Evolutionary conservation across 1,140 invertebrate species (phyloP), one percentile per base, ranked within the genome.

Genomic region (Tetragonula clypearis): DNA sequence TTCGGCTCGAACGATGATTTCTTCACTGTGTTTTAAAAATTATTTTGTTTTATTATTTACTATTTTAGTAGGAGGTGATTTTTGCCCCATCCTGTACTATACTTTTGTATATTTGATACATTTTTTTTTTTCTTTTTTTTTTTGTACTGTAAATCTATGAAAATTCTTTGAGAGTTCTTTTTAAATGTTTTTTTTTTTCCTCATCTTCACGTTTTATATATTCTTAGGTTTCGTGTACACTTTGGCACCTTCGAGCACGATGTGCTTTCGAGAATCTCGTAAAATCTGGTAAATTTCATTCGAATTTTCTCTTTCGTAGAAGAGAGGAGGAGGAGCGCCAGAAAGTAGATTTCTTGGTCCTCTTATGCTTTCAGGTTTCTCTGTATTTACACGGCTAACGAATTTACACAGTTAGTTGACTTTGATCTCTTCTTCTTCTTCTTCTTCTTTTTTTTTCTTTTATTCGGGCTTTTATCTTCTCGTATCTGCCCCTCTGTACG

Each of bases 301-400:
- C n/a, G 15, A 19, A 73, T 53, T n/a, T 73, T 49, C 35, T 35
- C 2, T 69, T 4, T 2, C 17, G 6, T 4, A n/a, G n/a, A n/a
- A 14, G 8, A 73, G 11, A n/a, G n/a, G 21, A 23, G 41, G 68
- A 23, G 1, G 5, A 71, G 35, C 1, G 14, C 1, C 30, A 23
- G 19, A 74, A 74, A 74, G 49, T 73, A 55, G n/a, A 55, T 41
- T 30, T 78, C 73, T 62, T 69, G 83, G 68, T 85, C 80, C 82
- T 75, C 71, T 68, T 74, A 68, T 60, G 85, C 75, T 79, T 87
- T 89, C 79, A 79, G 82, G 89, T 91, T 90, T 82, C 82, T 84
- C 82, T 84, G 81, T 88, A 89, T 92, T 92, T 92, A 84, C 90
- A 82, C 77, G 19, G n/a, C 17, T 78, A 90, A 91, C 82, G 82